Evolutionary conservation across 2,888 invertebrate species (phyloP).

Genomic region (Chymomyza amoena): DNA sequence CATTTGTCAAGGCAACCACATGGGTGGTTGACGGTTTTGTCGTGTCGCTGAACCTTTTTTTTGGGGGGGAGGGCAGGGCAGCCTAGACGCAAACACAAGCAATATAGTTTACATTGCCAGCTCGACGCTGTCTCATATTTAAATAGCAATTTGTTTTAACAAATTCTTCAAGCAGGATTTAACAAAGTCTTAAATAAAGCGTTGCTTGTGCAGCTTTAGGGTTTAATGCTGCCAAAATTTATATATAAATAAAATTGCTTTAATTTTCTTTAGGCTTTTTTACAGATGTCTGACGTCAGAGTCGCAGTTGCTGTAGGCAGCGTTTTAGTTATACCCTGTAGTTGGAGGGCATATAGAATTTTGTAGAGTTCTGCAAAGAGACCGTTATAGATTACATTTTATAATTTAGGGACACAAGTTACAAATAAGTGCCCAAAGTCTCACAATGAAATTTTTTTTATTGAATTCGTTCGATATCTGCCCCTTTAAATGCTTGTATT

Average conservation of each 20-base stretch:
- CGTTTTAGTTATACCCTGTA: no score
- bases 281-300: neutral
- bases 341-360: no score
- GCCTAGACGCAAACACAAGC: neutral
- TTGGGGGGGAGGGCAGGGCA: no score
- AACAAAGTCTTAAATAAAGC: neutral
- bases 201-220: neutral
- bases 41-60: neutral
- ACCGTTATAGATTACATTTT: no score
- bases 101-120: neutral
- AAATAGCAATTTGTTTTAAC: conserved; percentile 53
- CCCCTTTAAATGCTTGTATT: no score
- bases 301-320: no score
- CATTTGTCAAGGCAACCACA: conserved; percentile 41
- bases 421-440: no score
- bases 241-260: neutral
- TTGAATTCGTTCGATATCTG: no score
- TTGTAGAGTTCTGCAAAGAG: no score
- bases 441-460: no score
- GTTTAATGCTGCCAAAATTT: neutral
- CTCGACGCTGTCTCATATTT: conserved; percentile 27
- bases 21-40: neutral
- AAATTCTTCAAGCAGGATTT: conserved; percentile 48
- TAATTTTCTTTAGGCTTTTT: neutral
- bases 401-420: no score